A percentile compares a stretch with the other conserved stretches of the same genome.
These are phyloP conservation scores for Tachypleus tridentatus DNA, from an alignment of 1,140 invertebrate genomes.

Conservation along the genomic window DNA sequence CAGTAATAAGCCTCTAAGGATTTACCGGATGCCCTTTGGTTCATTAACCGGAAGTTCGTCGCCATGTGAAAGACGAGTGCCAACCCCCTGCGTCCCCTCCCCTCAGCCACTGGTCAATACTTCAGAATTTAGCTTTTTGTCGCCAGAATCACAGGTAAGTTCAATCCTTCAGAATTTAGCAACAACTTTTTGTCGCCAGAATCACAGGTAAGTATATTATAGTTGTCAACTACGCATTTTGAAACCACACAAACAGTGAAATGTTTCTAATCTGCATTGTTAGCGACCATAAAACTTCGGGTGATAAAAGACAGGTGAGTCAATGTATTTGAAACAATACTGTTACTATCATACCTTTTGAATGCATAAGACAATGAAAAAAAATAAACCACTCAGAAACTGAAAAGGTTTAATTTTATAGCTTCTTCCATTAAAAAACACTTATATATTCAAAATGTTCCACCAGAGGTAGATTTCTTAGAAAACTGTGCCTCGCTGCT, in stretches of 20 bases:
- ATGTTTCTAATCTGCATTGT: too few species aligned
- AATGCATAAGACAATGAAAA: too few species aligned
- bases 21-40: slow-evolving; percentile 45
- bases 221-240: slow-evolving; percentile 16
- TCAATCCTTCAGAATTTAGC: slow-evolving; percentile 10
- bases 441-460: too few species aligned
- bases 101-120: slow-evolving; percentile 20
- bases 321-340: too few species aligned
- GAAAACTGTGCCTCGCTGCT: too few species aligned
- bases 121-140: slow-evolving; percentile 11
- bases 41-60: slow-evolving; percentile 30
- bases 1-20: slow-evolving; percentile 40
- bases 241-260: slow-evolving; percentile 3
- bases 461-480: too few species aligned
- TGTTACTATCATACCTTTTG: too few species aligned
- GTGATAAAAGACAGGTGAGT: too few species aligned
- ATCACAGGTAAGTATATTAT: slow-evolving; percentile 10
- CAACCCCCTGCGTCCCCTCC: slow-evolving; percentile 33
- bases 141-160: slow-evolving; percentile 17
- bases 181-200: slow-evolving; percentile 15
- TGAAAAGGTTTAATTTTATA: too few species aligned
- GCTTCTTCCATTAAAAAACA: too few species aligned
- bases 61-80: slow-evolving; percentile 32
- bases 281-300: too few species aligned
- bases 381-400: too few species aligned